Base-by-base conservation (phyloP, 1,140 invertebrate species). In the Pseudomyrmex sp. region DNA sequence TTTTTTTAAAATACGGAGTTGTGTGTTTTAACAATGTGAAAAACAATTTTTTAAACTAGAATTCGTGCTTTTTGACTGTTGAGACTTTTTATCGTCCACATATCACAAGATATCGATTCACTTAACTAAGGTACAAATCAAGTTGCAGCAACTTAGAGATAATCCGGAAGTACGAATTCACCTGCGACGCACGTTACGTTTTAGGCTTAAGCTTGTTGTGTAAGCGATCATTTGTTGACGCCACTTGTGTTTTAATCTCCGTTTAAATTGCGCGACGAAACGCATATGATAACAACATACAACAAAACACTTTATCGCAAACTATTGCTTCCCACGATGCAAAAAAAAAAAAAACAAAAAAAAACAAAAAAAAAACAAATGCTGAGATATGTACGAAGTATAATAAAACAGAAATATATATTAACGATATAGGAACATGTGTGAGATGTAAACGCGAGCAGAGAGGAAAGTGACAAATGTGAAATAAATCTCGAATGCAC, bases 121-220 rank as follows among this genome's bases (percentile, higher is more conserved):
- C 23, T 18, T 18, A 18, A 23, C 20, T 15, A 35, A 52, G 15
- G 15, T 26, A 63, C 7, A 63, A 56, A 76, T 77, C 35, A 7
- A 35, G 35, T 35, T n/a, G 23, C 12, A 15, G 2, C n/a, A n/a
- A 68, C 15, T 68, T 46, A 35, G 4, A 44, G 12, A 20, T 44
- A 8, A 50, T 56, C 20, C 0, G 2, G 9, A 70, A 56, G 2
- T 50, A 72, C 66, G 76, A 80, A 70, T 72, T 80, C 4, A 15
- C 76, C 76, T 70, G 35, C 44, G 76, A 84, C 62, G 54, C 7
- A 58, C 56, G 56, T 84, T 87, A 35, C 86, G 68, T 50, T 86
- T 7, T 87, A 87, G 86, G 48, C 73, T 84, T 88, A 87, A 87
- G 86, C 86, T 88, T 79, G 62, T 70, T 65, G 20, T 65, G 20